Conservation (phyloP, 2,797 vertebrate genomes). For the Salarias fasciatus region DNA sequence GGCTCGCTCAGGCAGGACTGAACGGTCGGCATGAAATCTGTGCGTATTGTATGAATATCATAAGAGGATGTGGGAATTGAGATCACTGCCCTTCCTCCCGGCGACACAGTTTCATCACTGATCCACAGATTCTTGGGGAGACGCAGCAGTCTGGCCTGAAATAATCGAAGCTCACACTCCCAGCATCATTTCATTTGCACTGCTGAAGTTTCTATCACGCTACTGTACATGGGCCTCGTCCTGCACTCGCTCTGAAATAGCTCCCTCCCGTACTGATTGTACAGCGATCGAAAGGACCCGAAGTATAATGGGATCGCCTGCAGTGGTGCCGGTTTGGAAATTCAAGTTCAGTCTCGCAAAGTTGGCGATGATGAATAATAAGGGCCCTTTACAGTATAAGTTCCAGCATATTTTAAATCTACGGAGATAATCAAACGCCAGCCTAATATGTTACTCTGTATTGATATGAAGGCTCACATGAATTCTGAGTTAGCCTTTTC, state of each 20-base stretch:
- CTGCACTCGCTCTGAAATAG: conserved; percentile 23
- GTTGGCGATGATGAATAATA: conserved; percentile 24
- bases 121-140: conserved; percentile 20
- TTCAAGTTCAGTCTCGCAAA: conserved; percentile 21
- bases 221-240: conserved; percentile 24
- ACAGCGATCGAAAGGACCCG: conserved; percentile 36
- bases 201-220: conserved; percentile 37
- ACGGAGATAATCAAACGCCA: conserved; percentile 58
- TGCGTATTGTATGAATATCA: conserved; percentile 33
- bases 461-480: conserved; percentile 37
- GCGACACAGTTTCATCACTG: conserved; percentile 18
- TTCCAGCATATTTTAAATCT: conserved; percentile 59
- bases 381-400: conserved; percentile 41
- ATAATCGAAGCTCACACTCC: conserved; percentile 22
- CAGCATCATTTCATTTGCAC: conserved; percentile 43
- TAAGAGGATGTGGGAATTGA: conserved; percentile 16
- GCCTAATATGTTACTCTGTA: conserved; percentile 55
- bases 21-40: conserved; percentile 31
- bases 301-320: conserved; percentile 32
- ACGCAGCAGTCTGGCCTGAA: conserved; percentile 19
- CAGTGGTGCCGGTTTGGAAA: conserved; percentile 2
- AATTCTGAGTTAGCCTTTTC: conserved; percentile 47
- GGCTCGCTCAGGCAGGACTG: conserved; percentile 37
- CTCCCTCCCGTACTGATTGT: conserved; percentile 34
- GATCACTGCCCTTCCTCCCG: neutral